Conservation (phyloP, 1,140 invertebrate species). For the Aporrectodea caliginosa region DNA sequence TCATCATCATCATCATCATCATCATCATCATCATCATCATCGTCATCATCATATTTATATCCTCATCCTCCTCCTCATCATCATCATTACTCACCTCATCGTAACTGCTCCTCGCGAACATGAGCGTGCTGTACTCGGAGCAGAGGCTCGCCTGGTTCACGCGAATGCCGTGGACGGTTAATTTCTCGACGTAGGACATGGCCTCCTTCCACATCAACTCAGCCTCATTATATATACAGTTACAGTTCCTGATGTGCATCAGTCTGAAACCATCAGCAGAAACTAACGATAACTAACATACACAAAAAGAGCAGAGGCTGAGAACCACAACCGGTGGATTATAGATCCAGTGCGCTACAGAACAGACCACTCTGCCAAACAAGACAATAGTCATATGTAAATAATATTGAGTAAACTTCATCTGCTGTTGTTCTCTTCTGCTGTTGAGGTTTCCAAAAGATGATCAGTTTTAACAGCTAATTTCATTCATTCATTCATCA, state of each 20-base stretch:
- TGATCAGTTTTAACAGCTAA: no score
- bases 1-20: slow-evolving; percentile 2
- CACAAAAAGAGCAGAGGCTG: no score
- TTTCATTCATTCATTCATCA: no score
- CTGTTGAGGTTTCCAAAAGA: no score
- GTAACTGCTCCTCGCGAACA: slow-evolving; percentile 77
- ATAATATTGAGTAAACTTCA: no score
- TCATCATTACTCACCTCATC: slow-evolving; percentile 66
- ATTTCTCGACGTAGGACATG: slow-evolving; percentile 59
- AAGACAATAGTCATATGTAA: no score
- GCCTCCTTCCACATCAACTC: slow-evolving; percentile 64
- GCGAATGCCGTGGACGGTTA: slow-evolving; percentile 53
- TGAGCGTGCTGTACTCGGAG: slow-evolving; percentile 72
- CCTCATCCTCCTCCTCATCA: background rate
- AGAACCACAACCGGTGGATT: no score
- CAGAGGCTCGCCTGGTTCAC: slow-evolving; percentile 69
- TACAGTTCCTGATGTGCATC: slow-evolving; percentile 73
- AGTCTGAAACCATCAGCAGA: slow-evolving; percentile 65
- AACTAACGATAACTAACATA: no score
- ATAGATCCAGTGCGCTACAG: no score
- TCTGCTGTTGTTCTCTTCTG: no score
- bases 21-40: slow-evolving; percentile 3
- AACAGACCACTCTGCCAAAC: no score
- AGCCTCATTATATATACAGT: slow-evolving; percentile 71
- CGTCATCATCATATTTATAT: background rate